phyloP scores from a whole-genome alignment of 2,797 vertebrate species.

The Macropodus opercularis region DNA sequence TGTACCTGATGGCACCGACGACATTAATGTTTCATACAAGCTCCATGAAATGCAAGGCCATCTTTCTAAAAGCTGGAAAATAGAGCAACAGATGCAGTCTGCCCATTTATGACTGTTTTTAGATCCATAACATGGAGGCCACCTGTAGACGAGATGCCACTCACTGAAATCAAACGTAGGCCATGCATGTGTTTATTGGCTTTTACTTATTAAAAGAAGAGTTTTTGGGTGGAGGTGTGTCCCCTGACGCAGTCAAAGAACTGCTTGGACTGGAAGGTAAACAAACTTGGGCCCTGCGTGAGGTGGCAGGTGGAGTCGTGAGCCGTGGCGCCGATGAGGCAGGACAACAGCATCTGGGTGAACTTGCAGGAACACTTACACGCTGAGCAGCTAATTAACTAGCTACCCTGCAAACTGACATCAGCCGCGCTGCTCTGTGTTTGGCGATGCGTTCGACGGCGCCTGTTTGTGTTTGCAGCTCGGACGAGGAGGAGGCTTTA shows the following conservation, averaged over 20 bases:
- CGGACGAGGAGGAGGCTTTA: not conserved
- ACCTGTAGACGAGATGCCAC: conserved; percentile 24
- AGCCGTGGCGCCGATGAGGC: not conserved
- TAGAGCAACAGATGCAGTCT: conserved; percentile 12
- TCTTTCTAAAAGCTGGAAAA: conserved; percentile 19
- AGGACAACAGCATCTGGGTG: not conserved
- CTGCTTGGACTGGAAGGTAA: not conserved
- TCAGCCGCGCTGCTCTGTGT: not conserved
- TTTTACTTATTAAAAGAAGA: not conserved
- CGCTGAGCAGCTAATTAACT: not conserved
- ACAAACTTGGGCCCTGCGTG: not conserved
- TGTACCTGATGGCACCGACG: conserved; percentile 3
- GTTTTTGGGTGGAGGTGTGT: not conserved
- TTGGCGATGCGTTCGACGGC: not conserved
- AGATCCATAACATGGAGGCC: not conserved
- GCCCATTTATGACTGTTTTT: conserved; percentile 15
- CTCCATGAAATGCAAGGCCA: conserved; percentile 6
- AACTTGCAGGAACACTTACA: not conserved
- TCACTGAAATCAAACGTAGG: conserved; percentile 6
- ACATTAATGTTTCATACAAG: conserved; percentile 35
- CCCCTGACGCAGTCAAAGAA: conserved; percentile 2
- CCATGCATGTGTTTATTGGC: not conserved
- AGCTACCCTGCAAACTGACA: not conserved
- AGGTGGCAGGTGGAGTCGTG: not conserved
- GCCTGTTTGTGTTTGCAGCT: not conserved